phyloP scores from a whole-genome alignment of 1,140 invertebrate genomes.

The Megalopta genalis region DNA sequence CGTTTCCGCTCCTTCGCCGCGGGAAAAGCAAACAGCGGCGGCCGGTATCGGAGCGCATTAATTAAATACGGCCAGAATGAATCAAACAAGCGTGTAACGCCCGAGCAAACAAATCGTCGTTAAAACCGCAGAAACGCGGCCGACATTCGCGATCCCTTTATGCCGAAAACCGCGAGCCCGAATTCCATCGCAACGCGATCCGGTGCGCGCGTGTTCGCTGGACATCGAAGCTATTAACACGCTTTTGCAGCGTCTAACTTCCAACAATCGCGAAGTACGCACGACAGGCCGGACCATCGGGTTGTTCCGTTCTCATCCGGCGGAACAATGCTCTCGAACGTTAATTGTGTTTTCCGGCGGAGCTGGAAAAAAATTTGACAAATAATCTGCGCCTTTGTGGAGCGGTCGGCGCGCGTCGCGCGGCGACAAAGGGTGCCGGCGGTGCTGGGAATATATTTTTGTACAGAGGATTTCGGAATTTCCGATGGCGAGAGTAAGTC shows the following conservation, averaged over 20 bases:
- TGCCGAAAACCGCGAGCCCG: not conserved
- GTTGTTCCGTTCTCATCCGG: no score
- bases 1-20: not conserved
- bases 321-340: no score
- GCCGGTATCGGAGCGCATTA: not conserved
- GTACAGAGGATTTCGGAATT: no score
- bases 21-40: not conserved
- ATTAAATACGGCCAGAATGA: not conserved
- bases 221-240: not conserved
- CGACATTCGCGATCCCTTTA: not conserved
- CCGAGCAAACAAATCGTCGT: not conserved
- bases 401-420: no score
- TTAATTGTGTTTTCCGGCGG: no score
- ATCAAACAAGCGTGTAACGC: not conserved
- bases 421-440: no score
- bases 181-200: not conserved
- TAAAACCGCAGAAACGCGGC: not conserved
- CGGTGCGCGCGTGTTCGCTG: no score
- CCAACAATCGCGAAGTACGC: not conserved
- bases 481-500: no score
- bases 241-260: not conserved
- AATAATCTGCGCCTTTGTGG: no score
- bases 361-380: no score
- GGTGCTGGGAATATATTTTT: no score
- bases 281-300: no score